Evolutionary conservation across 1,140 invertebrate species (phyloP), one percentile per base, ranked within the genome.

Genomic region (Penaeus chinensis): DNA sequence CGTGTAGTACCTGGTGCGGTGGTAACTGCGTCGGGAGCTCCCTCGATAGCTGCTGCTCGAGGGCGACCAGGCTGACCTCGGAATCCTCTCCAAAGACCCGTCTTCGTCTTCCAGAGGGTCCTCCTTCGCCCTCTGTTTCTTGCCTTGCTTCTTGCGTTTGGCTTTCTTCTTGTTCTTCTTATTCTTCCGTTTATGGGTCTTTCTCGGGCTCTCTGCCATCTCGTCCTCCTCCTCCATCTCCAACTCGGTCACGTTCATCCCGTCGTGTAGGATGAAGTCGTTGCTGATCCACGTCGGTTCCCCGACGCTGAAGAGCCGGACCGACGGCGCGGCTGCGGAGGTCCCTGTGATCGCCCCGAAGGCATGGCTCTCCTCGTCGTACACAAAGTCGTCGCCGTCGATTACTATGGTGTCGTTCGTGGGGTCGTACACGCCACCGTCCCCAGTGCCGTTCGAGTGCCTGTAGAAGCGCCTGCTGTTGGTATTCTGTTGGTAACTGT

Each of bases 261-360:
- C 62, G 60, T 65, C 61, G 7, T 63, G 63, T 16, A 13, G 27
- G 42, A 71, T 37, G 22, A 32, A 66, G 24, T 61, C 37, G 42
- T 19, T 71, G 24, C 63, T 86, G 37, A 86, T 80, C 84, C 27
- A 86, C 22, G 77, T 47, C 24, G 84, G 84, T 19, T 86, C 84
- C 20, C 84, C 84, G 3, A 86, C 42, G 20, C 84, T 69, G 18
- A 86, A 16, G 47, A 86, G 61, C 37, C 84, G 66, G 63, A 86
- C 84, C 20, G 5, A 22, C 5, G 24, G 47, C 16, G 42, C 24
- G 13, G 27, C 37, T 13, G n/a, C 32, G 0, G 37, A 54, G 10
- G 19, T 24, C 16, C 54, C 54, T 20, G 84, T 66, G 8, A 69
- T 47, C 18, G 42, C 65, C 16, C 84, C 77, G 47, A 80, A 86